Evolutionary conservation across 2,113 vertebrate genomes (phyloP).

Genomic region (Dromaius novaehollandiae): DNA sequence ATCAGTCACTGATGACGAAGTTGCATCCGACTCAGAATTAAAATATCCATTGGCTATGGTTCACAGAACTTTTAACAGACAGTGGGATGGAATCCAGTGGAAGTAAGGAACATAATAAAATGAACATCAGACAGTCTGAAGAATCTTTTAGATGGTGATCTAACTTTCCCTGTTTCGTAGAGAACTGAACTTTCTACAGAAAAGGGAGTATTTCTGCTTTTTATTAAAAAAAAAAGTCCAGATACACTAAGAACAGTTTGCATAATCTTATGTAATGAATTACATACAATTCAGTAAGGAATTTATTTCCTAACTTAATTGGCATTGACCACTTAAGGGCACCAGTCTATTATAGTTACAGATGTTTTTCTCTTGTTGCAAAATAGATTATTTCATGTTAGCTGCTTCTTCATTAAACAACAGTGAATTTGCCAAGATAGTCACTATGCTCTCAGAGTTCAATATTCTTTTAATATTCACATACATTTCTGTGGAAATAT

Average conservation of each 20-base stretch:
- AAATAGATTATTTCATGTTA: background rate
- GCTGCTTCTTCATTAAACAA: background rate
- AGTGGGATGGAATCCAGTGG: background rate
- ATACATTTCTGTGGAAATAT: background rate
- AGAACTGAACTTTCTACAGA: background rate
- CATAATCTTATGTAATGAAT: background rate
- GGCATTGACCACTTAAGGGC: background rate
- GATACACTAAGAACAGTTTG: background rate
- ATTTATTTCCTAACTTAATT: background rate
- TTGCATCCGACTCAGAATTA: background rate
- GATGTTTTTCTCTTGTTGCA: background rate
- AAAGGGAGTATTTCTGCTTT: background rate
- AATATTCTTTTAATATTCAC: background rate
- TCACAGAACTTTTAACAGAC: background rate
- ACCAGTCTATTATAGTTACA: background rate
- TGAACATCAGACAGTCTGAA: background rate
- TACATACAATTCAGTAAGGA: background rate
- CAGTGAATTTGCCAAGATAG: background rate
- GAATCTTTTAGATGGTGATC: background rate
- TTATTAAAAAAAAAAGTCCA: background rate
- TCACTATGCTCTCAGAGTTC: background rate
- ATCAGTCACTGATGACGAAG: background rate
- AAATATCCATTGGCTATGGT: background rate
- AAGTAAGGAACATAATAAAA: background rate
- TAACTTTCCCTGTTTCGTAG: background rate